Evolutionary conservation across 2,797 vertebrate species (phyloP).

Genomic region (Astyanax mexicanus): DNA sequence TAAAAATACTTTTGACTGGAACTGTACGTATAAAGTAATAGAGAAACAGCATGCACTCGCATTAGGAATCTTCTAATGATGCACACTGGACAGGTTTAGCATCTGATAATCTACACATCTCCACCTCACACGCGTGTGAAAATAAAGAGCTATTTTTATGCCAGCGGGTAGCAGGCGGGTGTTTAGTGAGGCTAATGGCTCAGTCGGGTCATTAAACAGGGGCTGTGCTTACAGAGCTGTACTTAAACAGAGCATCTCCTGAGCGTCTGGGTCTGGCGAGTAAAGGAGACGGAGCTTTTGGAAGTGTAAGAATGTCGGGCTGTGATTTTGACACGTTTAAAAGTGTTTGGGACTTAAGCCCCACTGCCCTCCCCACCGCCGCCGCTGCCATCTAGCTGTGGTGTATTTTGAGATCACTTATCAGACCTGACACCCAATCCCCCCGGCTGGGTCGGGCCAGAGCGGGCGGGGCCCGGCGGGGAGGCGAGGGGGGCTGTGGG

Average conservation of each 20-base stretch:
- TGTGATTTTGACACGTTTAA: conserved; percentile 54
- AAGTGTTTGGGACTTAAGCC: conserved; percentile 27
- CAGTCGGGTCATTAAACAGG: conserved; percentile 30
- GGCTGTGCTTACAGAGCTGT: conserved; percentile 22
- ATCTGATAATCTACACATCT: conserved; percentile 44
- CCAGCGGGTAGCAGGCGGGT: conserved; percentile 1
- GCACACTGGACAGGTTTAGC: conserved; percentile 39
- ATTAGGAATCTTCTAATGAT: conserved; percentile 49
- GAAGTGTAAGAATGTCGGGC: conserved; percentile 54
- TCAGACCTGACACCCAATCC: conserved; percentile 65
- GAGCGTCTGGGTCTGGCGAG: conserved; percentile 31
- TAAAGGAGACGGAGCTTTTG: conserved; percentile 27
- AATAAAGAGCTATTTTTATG: conserved; percentile 36
- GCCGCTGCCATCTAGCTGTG: conserved; percentile 41
- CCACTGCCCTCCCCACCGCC: conserved; percentile 20
- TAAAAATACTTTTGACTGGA: no score
- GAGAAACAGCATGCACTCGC: no score
- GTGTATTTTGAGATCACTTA: conserved; percentile 68
- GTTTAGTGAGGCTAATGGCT: conserved; percentile 28
- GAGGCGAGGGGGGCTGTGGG: conserved; percentile 13
- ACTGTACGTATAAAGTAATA: no score
- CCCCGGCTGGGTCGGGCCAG: conserved; percentile 20
- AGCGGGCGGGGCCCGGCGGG: conserved; percentile 44
- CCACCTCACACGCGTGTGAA: conserved; percentile 19
- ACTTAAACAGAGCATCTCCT: conserved; percentile 36